Conservation (phyloP, 2,888 invertebrate genomes). For the Archaeoteleia sp. region DNA sequence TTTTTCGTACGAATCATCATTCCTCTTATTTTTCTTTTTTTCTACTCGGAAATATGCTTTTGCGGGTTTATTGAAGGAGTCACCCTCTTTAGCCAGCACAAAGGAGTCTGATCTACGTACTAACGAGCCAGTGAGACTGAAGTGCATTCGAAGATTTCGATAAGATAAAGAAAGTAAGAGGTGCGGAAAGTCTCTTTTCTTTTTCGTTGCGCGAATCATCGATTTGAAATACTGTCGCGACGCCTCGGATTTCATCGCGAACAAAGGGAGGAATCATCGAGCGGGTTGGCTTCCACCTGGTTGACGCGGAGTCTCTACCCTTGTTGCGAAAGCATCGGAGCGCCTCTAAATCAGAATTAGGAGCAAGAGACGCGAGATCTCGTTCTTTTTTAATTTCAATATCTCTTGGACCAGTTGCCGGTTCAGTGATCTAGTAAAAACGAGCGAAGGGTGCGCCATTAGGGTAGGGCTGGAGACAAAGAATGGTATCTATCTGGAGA, state of each 20-base stretch:
- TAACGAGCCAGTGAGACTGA: slow-evolving; percentile 4
- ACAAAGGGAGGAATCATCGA: slow-evolving; percentile 2
- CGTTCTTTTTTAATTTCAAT: slow-evolving; percentile 63
- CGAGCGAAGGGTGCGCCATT: slow-evolving; percentile 13
- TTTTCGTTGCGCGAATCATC: slow-evolving; percentile 6
- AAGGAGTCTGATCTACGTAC: slow-evolving; percentile 9
- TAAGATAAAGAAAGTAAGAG: slow-evolving; percentile 5
- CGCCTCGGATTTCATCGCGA: not conserved
- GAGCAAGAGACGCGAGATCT: slow-evolving; percentile 47
- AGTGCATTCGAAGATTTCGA: slow-evolving; percentile 6
- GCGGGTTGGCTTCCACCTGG: slow-evolving; percentile 41
- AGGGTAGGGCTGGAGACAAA: slow-evolving; percentile 5
- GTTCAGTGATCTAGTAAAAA: slow-evolving; percentile 57
- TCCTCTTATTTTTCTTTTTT: slow-evolving; percentile 2
- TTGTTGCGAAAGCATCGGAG: slow-evolving; percentile 43
- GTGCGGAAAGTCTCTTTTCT: not conserved
- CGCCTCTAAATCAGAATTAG: slow-evolving; percentile 57
- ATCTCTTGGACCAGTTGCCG: slow-evolving; percentile 58
- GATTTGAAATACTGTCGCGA: slow-evolving; percentile 1
- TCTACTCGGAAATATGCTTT: slow-evolving; percentile 6
- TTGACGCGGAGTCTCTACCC: slow-evolving; percentile 20
- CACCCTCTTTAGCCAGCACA: slow-evolving; percentile 5
- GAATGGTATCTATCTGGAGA: not conserved
- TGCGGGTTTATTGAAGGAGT: slow-evolving; percentile 7
- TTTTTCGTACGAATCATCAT: slow-evolving; percentile 1